Conservation (phyloP, 2,888 invertebrate species). For the Punctoribates punctum region DNA sequence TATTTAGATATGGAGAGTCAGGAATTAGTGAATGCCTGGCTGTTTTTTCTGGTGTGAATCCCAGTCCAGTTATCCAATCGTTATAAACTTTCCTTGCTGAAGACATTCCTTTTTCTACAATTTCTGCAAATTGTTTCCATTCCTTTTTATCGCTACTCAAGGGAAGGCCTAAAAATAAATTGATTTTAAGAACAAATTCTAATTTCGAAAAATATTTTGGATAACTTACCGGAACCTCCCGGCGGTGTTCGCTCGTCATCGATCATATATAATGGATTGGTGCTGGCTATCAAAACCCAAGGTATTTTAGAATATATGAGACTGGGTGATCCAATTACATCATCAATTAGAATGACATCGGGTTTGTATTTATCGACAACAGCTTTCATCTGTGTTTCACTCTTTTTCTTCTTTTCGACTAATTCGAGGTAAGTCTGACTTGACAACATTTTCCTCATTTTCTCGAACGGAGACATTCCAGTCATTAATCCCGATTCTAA, state of each 20-base stretch:
- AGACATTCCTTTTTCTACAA: too few relatives aligned
- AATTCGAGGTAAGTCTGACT: not conserved
- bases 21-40: not conserved
- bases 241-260: not conserved
- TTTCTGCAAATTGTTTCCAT: too few relatives aligned
- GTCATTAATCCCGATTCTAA: too few relatives aligned
- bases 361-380: not conserved
- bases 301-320: not conserved
- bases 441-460: not conserved
- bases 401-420: not conserved
- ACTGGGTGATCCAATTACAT: not conserved
- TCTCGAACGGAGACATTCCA: not conserved
- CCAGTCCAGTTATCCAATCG: not conserved
- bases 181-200: too few relatives aligned
- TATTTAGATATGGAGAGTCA: constrained; percentile 36
- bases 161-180: not conserved
- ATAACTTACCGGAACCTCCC: not conserved
- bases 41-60: not conserved
- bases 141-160: not conserved
- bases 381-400: not conserved
- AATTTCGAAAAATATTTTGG: too few relatives aligned
- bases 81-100: not conserved
- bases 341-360: not conserved
- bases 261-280: not conserved
- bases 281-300: not conserved